Evolutionary conservation across 30 jellyfish, hydroid and myxozoan species (phyloP).

Genomic region (Cassiopea andromeda): DNA sequence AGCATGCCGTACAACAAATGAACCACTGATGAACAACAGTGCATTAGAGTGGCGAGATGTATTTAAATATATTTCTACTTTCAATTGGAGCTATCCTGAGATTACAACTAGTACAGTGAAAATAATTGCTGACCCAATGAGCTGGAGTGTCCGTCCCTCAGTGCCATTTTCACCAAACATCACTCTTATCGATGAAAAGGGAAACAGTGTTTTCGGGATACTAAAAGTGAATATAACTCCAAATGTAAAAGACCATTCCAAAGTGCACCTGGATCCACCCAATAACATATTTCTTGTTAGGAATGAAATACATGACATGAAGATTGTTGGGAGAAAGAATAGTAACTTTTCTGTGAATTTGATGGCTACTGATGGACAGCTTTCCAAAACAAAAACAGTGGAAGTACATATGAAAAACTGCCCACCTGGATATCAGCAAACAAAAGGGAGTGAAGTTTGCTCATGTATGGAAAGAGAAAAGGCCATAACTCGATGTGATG

Average conservation of each 20-base stretch:
- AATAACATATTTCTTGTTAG: slow-evolving; percentile 54
- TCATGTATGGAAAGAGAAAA: slow-evolving; percentile 55
- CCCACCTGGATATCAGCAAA: slow-evolving; percentile 80
- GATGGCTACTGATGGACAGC: slow-evolving; percentile 81
- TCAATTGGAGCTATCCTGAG: slow-evolving; percentile 64
- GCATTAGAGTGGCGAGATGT: slow-evolving; percentile 78
- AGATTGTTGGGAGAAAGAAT: slow-evolving; percentile 51
- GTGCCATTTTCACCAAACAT: slow-evolving; percentile 79
- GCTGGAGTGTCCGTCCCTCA: slow-evolving; percentile 74
- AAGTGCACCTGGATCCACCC: slow-evolving; percentile 74
- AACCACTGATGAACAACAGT: slow-evolving; percentile 43
- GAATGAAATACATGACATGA: slow-evolving; percentile 56
- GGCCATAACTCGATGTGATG: slow-evolving; percentile 74
- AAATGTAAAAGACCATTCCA: not conserved
- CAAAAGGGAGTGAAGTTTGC: slow-evolving; percentile 37
- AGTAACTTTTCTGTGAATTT: slow-evolving; percentile 46
- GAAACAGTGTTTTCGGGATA: slow-evolving; percentile 77
- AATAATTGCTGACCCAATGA: not conserved
- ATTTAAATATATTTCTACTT: slow-evolving; percentile 3
- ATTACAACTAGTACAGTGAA: slow-evolving; percentile 78
- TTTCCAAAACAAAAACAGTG: slow-evolving; percentile 24
- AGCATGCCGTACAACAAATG: slow-evolving; percentile 69
- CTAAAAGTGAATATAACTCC: slow-evolving; percentile 46
- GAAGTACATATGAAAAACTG: slow-evolving; percentile 44
- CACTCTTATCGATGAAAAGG: slow-evolving; percentile 62